Evolutionary conservation across 2,888 invertebrate genomes (phyloP), one percentile per base, ranked within the genome.

Genomic region (Ornithoptera alexandrae): DNA sequence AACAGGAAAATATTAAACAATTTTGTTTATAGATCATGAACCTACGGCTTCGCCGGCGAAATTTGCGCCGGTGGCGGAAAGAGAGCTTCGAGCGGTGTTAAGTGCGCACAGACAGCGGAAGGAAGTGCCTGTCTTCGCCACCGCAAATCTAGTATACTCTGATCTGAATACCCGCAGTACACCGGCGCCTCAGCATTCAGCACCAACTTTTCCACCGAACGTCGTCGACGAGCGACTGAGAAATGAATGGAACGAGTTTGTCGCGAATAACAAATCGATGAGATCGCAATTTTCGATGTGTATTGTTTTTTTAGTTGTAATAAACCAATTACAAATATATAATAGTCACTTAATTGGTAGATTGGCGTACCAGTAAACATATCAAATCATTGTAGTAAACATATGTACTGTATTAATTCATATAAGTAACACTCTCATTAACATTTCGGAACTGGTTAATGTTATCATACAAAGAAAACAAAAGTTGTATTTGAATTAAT

Each of bases 281-380:
- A 72, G 72, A 61, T 68, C 73, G 61, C 75, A 72, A 59, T 66
- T 81, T 72, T 80, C 80, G 67, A 70, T 77, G 60, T 78, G 74
- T 67, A 65, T 70, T 73, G 73, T 74, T 78, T 78, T 83, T 77
- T 78, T 89, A 81, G 77, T 77, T 75, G 76, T 88, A 86, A 81
- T 90, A 87, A 79, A 86, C 71, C 75, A 72, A 76, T 83, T 89
- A 78, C 84, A 82, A 81, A 82, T 76, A 83, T 87, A 84, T 82
- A 81, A 71, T 73, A 63, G 65, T 65, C 65, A 72, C 50, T 42
- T 60, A 60, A 22, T 36, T 60, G 18, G 36, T 36, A 36, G 10
- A 2, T 2, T 5, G n/a, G 18, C n/a, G 60, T 30, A 36, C 2
- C 17, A 60, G 12, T 5, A 53, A 5, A n/a, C n/a, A 18, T 3